Conservation (phyloP, 2,113 vertebrate species). For the Toxostoma redivivum region DNA sequence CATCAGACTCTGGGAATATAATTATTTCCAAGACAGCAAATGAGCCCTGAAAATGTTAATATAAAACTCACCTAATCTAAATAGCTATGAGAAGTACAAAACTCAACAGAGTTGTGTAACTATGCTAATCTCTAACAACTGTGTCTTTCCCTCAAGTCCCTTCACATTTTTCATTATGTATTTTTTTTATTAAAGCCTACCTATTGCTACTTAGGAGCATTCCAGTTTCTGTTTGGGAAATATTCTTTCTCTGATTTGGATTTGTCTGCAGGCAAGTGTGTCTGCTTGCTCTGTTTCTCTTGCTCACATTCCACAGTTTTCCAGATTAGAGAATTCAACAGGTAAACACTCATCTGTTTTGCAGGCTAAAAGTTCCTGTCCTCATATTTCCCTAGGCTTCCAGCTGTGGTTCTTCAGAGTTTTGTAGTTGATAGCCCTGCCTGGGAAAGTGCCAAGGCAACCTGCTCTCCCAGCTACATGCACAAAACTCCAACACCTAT, state of each 20-base stretch:
- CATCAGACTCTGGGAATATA: not conserved
- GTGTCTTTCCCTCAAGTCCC: not conserved
- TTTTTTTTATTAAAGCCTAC: not conserved
- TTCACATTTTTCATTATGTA: not conserved
- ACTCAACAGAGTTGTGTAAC: not conserved
- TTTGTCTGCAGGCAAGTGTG: not conserved
- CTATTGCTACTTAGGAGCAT: rapidly evolving
- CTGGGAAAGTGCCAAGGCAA: not conserved
- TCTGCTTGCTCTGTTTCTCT: not conserved
- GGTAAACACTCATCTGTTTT: not conserved
- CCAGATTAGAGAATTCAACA: not conserved
- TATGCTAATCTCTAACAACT: not conserved
- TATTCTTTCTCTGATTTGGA: not conserved
- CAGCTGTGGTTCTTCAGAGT: not conserved
- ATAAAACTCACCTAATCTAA: not conserved
- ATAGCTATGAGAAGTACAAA: not conserved
- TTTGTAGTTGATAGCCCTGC: not conserved
- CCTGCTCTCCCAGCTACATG: not conserved
- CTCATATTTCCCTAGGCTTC: not conserved
- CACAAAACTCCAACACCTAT: not conserved
- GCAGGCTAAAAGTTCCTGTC: not conserved
- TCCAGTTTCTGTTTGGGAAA: not conserved
- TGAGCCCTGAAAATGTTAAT: not conserved
- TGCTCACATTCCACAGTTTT: not conserved
- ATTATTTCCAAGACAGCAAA: not conserved